Evolutionary conservation across 2,888 invertebrate species (phyloP).

Genomic region (Anarsia innoxiella): DNA sequence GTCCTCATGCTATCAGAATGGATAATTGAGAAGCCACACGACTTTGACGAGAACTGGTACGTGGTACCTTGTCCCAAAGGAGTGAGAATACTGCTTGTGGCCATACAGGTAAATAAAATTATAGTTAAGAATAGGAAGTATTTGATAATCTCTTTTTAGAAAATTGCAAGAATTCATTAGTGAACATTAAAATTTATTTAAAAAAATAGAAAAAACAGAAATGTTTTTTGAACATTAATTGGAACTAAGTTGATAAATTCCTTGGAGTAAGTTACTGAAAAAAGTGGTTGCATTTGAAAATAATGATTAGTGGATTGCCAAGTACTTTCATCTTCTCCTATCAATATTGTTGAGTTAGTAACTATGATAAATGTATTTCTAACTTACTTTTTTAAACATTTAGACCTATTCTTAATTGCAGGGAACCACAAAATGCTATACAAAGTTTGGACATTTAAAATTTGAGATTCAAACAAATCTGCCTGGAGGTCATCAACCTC

Average conservation of each 20-base stretch:
- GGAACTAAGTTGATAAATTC: no score
- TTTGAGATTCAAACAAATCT: conserved; percentile 77
- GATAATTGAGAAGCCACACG: conserved; percentile 89
- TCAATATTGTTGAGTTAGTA: no score
- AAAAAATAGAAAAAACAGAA: no score
- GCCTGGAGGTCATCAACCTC: conserved; percentile 78
- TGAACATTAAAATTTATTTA: no score
- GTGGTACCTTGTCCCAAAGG: conserved; percentile 90
- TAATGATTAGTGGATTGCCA: no score
- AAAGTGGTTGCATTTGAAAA: no score
- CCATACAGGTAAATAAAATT: conserved; percentile 74
- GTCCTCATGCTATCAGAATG: conserved; percentile 95
- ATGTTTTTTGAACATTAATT: no score
- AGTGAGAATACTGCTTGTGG: conserved; percentile 86
- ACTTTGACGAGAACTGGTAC: conserved; percentile 82
- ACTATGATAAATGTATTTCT: conserved; percentile 10
- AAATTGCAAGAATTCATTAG: no score
- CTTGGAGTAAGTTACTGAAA: no score
- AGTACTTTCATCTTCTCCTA: no score
- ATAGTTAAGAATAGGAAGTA: background rate
- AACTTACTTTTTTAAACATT: conserved; percentile 1
- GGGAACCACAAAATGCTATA: conserved; percentile 82
- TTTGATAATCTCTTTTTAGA: no score
- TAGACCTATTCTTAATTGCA: conserved; percentile 39
- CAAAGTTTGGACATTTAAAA: conserved; percentile 76